These are phyloP conservation scores for Vollenhovia emeryi DNA, from an alignment of 1,140 invertebrate species.

Conservation along the genomic window DNA sequence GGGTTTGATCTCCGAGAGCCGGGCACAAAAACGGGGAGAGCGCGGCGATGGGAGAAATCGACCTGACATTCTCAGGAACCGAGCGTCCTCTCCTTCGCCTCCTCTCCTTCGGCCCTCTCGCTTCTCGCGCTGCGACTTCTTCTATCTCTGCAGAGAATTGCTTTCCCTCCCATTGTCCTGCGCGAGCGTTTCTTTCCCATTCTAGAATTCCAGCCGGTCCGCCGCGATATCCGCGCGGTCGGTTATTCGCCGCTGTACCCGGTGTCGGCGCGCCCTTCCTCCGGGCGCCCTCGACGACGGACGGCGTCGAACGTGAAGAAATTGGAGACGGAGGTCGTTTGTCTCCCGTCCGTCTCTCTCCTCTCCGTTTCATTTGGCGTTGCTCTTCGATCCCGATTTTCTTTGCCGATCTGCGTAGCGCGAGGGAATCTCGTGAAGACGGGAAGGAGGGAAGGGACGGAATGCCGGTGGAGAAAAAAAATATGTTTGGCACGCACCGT, in stretches of 20 bases:
- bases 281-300: background rate
- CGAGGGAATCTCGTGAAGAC: conserved; percentile 3
- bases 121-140: background rate
- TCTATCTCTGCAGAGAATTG: conserved; percentile 40
- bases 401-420: background rate
- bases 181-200: conserved; percentile 43
- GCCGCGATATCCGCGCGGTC: conserved; percentile 42
- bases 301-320: conserved; percentile 33
- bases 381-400: background rate
- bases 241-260: conserved; percentile 12
- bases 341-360: conserved; percentile 3
- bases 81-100: conserved; percentile 22
- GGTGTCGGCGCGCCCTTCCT: conserved; percentile 9
- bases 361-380: background rate
- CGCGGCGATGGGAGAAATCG: conserved; percentile 43
- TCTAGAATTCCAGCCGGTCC: conserved; percentile 32
- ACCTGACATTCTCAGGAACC: conserved; percentile 68
- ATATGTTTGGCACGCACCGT: background rate
- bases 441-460: background rate
- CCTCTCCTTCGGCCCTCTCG: background rate
- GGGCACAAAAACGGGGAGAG: conserved; percentile 29
- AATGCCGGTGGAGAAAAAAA: background rate
- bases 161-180: conserved; percentile 46
- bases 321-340: conserved; percentile 40
- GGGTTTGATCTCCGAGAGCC: conserved; percentile 24